Percentiles rank a stretch among this genome's conserved stretches.
These are phyloP conservation scores for Megalops cyprinoides DNA, from an alignment of 2,797 vertebrate genomes.

Conservation along the genomic window DNA sequence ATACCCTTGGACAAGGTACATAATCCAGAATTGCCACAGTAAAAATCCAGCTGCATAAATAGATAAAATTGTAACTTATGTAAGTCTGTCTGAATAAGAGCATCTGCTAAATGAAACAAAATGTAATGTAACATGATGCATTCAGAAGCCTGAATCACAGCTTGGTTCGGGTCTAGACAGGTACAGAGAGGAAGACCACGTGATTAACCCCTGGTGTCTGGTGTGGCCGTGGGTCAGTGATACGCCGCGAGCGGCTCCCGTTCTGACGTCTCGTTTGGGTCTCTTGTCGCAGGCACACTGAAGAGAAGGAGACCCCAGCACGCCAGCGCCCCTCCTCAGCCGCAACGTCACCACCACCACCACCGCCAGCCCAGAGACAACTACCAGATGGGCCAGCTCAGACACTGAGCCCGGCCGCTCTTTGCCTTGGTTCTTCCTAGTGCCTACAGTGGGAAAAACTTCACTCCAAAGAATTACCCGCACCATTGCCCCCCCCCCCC, in stretches of 20 bases:
- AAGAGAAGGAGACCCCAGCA: conserved; percentile 94
- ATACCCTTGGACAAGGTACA: too few relatives aligned
- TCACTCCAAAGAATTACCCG: conserved; percentile 97
- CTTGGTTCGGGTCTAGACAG: too few relatives aligned
- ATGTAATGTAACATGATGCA: too few relatives aligned
- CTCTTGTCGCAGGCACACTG: conserved; percentile 83
- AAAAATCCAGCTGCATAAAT: too few relatives aligned
- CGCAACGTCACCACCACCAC: conserved; percentile 80
- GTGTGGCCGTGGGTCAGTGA: not conserved
- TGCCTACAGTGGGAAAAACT: conserved; percentile 98
- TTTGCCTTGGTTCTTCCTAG: conserved; percentile 98
- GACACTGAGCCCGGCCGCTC: conserved; percentile 77
- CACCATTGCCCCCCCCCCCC: conserved; percentile 76
- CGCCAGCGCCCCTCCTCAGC: conserved; percentile 76
- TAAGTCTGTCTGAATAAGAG: too few relatives aligned
- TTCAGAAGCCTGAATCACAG: too few relatives aligned
- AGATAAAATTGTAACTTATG: too few relatives aligned
- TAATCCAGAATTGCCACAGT: too few relatives aligned
- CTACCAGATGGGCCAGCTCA: conserved; percentile 90
- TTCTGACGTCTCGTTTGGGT: not conserved
- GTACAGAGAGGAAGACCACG: too few relatives aligned
- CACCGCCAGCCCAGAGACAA: conserved; percentile 80
- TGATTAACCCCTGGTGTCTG: not conserved
- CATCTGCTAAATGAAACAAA: too few relatives aligned
- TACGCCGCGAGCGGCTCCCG: too few relatives aligned